Evolutionary conservation across 2,888 invertebrate genomes (phyloP).

Genomic region (Ceraclea dissimilis): DNA sequence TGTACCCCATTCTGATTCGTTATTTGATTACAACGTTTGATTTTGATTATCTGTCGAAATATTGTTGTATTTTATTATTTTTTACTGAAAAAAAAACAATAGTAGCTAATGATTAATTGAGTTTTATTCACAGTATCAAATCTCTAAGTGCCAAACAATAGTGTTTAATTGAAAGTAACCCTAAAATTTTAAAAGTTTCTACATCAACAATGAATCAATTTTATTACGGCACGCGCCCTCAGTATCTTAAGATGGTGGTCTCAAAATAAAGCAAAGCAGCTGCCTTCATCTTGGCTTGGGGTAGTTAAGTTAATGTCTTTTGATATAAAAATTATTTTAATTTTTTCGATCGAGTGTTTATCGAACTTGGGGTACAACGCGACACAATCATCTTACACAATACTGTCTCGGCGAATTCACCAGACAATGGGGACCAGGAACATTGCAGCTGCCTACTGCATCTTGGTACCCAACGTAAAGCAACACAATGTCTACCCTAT

Average conservation of each 20-base stretch:
- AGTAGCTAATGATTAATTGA: too few species aligned
- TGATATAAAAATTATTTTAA: not conserved
- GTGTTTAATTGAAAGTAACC: too few species aligned
- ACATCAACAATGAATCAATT: too few species aligned
- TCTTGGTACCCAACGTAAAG: not conserved
- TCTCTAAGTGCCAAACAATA: too few species aligned
- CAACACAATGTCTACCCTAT: slow-evolving; percentile 4
- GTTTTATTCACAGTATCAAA: too few species aligned
- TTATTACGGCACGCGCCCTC: not conserved
- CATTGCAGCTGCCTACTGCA: slow-evolving; percentile 10
- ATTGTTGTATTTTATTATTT: too few species aligned
- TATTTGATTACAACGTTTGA: too few species aligned
- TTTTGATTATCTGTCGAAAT: too few species aligned
- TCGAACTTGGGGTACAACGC: not conserved
- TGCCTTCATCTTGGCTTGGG: not conserved
- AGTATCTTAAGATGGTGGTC: not conserved
- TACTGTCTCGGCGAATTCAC: slow-evolving; percentile 10
- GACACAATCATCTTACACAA: not conserved
- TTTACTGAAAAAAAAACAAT: too few species aligned
- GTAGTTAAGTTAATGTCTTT: not conserved
- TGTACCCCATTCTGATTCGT: too few species aligned
- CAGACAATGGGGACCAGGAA: slow-evolving; percentile 1
- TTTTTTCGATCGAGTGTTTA: not conserved
- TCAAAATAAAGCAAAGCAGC: not conserved
- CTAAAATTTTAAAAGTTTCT: too few species aligned